Base-by-base conservation (phyloP, 2,888 invertebrate genomes). In the Alentia gelatinosa region DNA sequence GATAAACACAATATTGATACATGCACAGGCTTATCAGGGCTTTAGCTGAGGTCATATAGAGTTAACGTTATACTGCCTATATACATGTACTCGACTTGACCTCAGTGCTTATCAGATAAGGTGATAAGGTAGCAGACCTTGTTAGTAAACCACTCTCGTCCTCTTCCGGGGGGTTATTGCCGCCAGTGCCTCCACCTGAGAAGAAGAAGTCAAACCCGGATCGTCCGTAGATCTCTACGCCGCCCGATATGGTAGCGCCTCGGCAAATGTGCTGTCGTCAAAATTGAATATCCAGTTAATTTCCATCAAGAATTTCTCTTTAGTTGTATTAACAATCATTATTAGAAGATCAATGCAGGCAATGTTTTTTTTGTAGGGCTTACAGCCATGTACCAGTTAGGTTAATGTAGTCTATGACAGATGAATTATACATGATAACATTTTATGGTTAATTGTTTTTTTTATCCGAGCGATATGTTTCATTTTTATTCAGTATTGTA, bases 231-330 rank as follows among this genome's bases (percentile, higher is more conserved):
- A 98, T 97, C 96, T 98, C 98, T 23, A 97, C 97, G 91, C 97
- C 97, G 63, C 97, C 97, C 0, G 98, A 97, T 88, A 98, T 95
- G 0, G 98, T 98, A 0, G 98, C 97, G 26, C 98, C 98, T 88
- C 98, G 97, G 95, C 95, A 96, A 56, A 96, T 94, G 93, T 96
- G 95, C 96, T 96, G 93, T 89, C 93, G n/a, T 19, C 19, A n/a
- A 56, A 56, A 4, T 9, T 3, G 56, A n/a, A 56, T 5, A 56
- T 56, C n/a, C n/a, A n/a, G n/a, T n/a, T n/a, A n/a, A n/a, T n/a
- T n/a, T n/a, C n/a, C n/a, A n/a, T n/a, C n/a, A n/a, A n/a, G n/a
- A n/a, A n/a, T n/a, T n/a, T n/a, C n/a, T n/a, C n/a, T n/a, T n/a
- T n/a, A 50, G 50, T 50, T 12, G 23, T 50, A 23, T 50, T 12